phyloP scores from a whole-genome alignment of 2,888 invertebrate species.

The Torymus aiolomorphi region DNA sequence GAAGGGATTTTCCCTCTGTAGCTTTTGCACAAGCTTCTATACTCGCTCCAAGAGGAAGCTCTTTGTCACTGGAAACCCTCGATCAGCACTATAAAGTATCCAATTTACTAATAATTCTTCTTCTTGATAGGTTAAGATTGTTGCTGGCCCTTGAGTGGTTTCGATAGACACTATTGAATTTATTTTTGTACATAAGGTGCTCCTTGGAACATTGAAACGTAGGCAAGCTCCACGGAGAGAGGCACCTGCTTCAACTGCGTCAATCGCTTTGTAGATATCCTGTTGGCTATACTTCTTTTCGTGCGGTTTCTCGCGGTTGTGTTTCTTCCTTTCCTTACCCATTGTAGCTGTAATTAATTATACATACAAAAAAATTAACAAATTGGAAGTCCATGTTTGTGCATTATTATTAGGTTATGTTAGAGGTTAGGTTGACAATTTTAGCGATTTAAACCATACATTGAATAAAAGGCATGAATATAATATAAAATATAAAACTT shows the following conservation, averaged over 20 bases:
- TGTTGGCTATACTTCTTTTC: slow-evolving; percentile 15
- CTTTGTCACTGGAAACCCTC: slow-evolving; percentile 59
- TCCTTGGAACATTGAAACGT: slow-evolving; percentile 30
- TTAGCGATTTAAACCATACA: no score
- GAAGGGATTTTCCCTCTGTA: slow-evolving; percentile 60
- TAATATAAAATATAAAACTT: no score
- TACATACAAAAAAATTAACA: no score
- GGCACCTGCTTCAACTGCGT: slow-evolving; percentile 23
- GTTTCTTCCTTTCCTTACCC: slow-evolving; percentile 4
- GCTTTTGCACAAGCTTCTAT: slow-evolving; percentile 58
- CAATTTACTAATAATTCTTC: slow-evolving; percentile 38
- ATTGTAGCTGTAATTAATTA: no score
- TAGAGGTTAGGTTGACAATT: no score
- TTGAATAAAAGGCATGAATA: no score
- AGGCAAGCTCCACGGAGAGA: slow-evolving; percentile 11
- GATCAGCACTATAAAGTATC: slow-evolving; percentile 13
- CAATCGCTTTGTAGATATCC: slow-evolving; percentile 23
- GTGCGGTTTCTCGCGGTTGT: slow-evolving; percentile 3
- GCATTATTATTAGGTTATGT: no score
- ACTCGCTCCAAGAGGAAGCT: slow-evolving; percentile 65
- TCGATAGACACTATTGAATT: slow-evolving; percentile 12
- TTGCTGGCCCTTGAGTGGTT: slow-evolving; percentile 22
- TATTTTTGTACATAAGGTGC: slow-evolving; percentile 35
- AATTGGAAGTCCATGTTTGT: no score
- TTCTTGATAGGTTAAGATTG: slow-evolving; percentile 42